phyloP scores from a whole-genome alignment of 2,113 vertebrate species.

The Alligator mississippiensis region DNA sequence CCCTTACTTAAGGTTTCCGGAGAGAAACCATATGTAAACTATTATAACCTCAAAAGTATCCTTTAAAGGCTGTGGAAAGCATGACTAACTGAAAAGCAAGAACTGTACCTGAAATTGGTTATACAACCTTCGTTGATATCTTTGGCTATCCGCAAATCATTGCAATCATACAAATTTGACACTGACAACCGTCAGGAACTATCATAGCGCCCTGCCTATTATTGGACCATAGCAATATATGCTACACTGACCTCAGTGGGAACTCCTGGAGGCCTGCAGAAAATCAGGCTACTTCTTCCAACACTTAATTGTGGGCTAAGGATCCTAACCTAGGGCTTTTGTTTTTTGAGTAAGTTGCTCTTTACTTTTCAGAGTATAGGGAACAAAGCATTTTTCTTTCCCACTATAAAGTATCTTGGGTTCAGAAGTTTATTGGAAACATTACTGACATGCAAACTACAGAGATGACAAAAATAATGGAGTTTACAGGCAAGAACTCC shows the following conservation, averaged over 20 bases:
- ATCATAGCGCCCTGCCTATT: background rate
- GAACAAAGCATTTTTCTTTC: conserved; percentile 52
- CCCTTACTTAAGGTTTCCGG: too few species aligned
- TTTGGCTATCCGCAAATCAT: background rate
- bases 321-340: conserved; percentile 21
- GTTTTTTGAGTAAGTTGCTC: conserved; percentile 40
- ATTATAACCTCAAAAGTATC: background rate
- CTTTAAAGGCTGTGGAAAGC: too few species aligned
- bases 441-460: conserved; percentile 70
- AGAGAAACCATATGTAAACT: background rate
- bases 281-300: background rate
- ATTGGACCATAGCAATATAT: background rate
- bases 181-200: background rate
- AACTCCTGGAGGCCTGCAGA: background rate
- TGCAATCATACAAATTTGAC: background rate
- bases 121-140: background rate
- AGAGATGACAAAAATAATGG: conserved; percentile 67
- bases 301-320: conserved; percentile 15
- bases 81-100: background rate
- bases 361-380: conserved; percentile 56
- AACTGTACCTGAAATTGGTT: background rate
- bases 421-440: conserved; percentile 74
- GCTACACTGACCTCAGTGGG: background rate
- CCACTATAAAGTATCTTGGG: conserved; percentile 49
- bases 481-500: conserved; percentile 70